Base-by-base conservation (phyloP, 2,113 vertebrate genomes). In the Phoenicopterus ruber region DNA sequence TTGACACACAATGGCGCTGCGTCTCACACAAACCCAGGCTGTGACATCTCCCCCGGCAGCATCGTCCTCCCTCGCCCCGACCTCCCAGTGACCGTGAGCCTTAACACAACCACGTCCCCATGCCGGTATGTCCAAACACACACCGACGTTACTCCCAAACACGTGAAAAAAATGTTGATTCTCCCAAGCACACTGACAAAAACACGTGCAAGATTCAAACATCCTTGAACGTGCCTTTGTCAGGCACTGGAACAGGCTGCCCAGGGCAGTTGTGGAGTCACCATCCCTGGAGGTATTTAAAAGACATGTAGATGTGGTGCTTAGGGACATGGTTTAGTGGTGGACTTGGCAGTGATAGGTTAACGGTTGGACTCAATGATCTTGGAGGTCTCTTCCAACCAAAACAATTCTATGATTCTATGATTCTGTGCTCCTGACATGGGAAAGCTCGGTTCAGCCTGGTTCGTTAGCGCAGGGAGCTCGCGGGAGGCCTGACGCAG, bases 61-160 rank as follows among this genome's bases (percentile, higher is more conserved):
- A 0, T 57, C 1, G 0, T 79, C 38, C 78, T 91, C 70, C 47
- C 69, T 9, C 1, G 1, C 12, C 76, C 18, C 0, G 0, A 28
- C 36, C 46, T 70, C 59, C 69, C 6, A 4, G 65, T 6, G 47
- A 47, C 76, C 3, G 0, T 7, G 5, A 61, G 36, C 31, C 59
- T 40, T 36, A 36, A 46, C 26, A 20, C 44, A 66, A 17, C 38
- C 1, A 1, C 82, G 54, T 40, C 49, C 49, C 44, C 0, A 0
- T 13, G 90, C 58, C 2, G 1, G 1, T 18, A 12, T 1, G 0
- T 42, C 63, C 81, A 50, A 66, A 50, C 18, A 7, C 55, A 28
- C 13, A 17, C 36, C 0, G 0, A 6, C 16, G 2, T 58, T 52
- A 3, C 59, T 71, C 38, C 44, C 40, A 55, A 58, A 67, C 24